phyloP scores from a whole-genome alignment of 1,140 invertebrate genomes.

The Drosophila cardini region DNA sequence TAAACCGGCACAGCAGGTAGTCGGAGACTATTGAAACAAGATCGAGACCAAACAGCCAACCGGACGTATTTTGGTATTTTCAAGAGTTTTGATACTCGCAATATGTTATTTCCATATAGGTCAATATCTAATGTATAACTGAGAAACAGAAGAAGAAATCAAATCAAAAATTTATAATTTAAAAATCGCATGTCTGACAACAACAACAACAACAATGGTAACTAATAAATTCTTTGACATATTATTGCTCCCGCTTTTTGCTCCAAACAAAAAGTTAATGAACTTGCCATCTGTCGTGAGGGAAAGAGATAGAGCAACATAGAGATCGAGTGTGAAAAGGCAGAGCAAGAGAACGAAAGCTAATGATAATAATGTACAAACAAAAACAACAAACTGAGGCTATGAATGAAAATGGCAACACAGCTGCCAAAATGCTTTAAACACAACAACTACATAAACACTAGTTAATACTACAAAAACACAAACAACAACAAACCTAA shows the following conservation, averaged over 20 bases:
- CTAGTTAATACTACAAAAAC: conserved; percentile 5
- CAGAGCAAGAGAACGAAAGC: conserved; percentile 55
- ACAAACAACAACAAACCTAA: conserved; percentile 22
- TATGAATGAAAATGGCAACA: conserved; percentile 79
- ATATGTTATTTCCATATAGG: conserved; percentile 37
- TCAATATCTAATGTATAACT: conserved; percentile 21
- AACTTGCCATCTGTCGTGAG: conserved; percentile 55
- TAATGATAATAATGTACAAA: conserved; percentile 68
- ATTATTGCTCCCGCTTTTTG: conserved; percentile 66
- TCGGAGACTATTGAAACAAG: conserved; percentile 43
- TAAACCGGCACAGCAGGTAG: conserved; percentile 80
- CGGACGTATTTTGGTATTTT: conserved; percentile 17
- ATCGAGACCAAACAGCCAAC: conserved; percentile 33
- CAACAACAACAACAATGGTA: conserved; percentile 14
- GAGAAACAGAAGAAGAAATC: conserved; percentile 29
- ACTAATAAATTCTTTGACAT: conserved; percentile 61
- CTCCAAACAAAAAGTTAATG: conserved; percentile 70
- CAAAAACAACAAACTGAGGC: conserved; percentile 28
- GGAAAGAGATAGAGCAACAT: conserved; percentile 23
- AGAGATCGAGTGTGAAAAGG: conserved; percentile 34
- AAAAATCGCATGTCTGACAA: conserved; percentile 77
- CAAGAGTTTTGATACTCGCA: conserved; percentile 6
- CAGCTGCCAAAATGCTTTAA: conserved; percentile 35
- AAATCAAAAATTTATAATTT: conserved; percentile 66
- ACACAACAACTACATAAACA: conserved; percentile 47